Percentiles rank a stretch among this genome's conserved stretches.
phyloP scores from a whole-genome alignment of 2,113 vertebrate genomes.

The Pseudorhombus dupliciocellatus region DNA sequence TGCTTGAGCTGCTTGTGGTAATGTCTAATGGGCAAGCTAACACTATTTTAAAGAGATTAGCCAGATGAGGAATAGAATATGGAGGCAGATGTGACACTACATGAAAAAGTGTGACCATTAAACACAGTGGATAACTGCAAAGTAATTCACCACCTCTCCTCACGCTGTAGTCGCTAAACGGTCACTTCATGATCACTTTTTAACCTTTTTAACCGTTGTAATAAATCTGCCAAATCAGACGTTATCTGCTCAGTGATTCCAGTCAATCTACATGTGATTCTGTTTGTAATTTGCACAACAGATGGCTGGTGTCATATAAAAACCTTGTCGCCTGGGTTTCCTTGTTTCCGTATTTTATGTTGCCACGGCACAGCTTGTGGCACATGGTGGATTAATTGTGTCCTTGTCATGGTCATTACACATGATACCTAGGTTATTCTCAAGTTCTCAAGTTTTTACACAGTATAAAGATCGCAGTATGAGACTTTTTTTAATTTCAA shows the following conservation, averaged over 20 bases:
- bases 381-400: neutral
- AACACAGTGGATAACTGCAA: constrained; percentile 37
- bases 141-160: constrained; percentile 41
- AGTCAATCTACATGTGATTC: constrained; percentile 12
- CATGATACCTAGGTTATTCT: neutral
- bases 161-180: constrained; percentile 15
- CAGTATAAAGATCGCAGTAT: neutral
- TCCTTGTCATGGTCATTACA: neutral
- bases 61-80: constrained; percentile 54
- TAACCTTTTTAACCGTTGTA: constrained; percentile 43
- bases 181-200: constrained; percentile 49
- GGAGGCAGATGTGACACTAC: constrained; percentile 52
- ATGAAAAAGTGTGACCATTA: constrained; percentile 45
- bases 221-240: constrained; percentile 35
- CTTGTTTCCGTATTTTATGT: neutral
- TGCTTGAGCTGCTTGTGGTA: constrained; percentile 53
- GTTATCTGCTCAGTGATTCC: constrained; percentile 2
- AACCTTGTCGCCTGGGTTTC: neutral
- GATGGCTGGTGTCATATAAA: neutral
- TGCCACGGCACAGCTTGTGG: neutral
- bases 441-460: neutral
- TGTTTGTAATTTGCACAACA: constrained; percentile 18
- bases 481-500: neutral
- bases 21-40: constrained; percentile 64
- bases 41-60: constrained; percentile 68